Evolutionary conservation across 1,140 invertebrate genomes (phyloP).

Genomic region (Hydropsyche tenuis): DNA sequence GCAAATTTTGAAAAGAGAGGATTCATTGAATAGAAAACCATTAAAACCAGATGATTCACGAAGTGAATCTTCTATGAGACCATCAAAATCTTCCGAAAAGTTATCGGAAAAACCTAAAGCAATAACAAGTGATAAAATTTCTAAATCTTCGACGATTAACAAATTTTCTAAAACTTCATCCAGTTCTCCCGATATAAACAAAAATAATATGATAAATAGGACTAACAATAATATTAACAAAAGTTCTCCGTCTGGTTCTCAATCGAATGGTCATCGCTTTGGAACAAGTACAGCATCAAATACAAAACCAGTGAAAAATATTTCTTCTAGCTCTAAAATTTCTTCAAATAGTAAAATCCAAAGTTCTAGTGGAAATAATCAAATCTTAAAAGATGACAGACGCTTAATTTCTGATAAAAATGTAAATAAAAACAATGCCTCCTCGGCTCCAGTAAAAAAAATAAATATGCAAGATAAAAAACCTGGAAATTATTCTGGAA

Average conservation of each 20-base stretch:
- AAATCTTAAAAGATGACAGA: neutral
- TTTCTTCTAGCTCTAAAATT: neutral
- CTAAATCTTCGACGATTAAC: no score
- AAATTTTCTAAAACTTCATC: no score
- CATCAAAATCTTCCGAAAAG: neutral
- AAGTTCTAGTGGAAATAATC: neutral
- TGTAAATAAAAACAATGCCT: neutral
- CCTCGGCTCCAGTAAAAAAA: neutral
- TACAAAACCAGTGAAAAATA: neutral
- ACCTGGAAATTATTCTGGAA: neutral
- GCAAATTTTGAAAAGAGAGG: no score
- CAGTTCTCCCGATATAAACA: no score
- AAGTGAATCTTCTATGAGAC: neutral
- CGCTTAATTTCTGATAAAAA: neutral
- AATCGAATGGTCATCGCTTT: neutral
- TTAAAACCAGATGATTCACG: neutral
- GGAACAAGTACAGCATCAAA: neutral
- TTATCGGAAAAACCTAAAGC: neutral
- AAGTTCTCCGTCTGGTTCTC: neutral
- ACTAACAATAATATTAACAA: neutral
- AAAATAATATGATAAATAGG: neutral
- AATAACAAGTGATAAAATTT: no score
- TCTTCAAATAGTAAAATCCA: neutral
- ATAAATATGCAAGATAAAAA: constrained; percentile 3
- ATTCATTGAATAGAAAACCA: neutral